Evolutionary conservation across 1,140 invertebrate genomes (phyloP).

Genomic region (Pteromalus puparum): DNA sequence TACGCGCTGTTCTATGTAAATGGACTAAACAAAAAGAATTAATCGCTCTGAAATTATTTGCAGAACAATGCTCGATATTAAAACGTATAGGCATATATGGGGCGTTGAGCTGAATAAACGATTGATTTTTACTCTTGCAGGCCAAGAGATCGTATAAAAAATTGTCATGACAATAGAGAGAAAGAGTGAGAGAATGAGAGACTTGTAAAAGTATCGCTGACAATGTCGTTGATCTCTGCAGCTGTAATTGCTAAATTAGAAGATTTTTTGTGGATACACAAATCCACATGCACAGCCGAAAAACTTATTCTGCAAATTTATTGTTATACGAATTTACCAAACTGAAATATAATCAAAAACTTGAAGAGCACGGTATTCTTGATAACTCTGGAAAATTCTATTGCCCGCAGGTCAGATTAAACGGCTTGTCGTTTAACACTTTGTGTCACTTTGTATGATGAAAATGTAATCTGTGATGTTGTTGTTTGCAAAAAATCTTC

Average conservation of each 20-base stretch:
- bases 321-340: too few relatives aligned
- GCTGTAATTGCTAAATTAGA: neutral
- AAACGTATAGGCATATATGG: neutral
- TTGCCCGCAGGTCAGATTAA: neutral
- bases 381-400: neutral
- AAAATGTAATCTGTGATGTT: neutral
- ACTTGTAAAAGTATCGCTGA: slow-evolving; percentile 29
- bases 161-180: slow-evolving; percentile 45
- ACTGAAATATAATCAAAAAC: neutral
- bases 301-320: too few relatives aligned
- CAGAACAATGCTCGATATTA: neutral
- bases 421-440: neutral
- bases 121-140: slow-evolving; percentile 62
- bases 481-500: slow-evolving; percentile 24
- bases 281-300: neutral
- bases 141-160: slow-evolving; percentile 59
- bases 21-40: slow-evolving; percentile 12
- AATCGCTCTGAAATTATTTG: slow-evolving; percentile 23
- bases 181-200: slow-evolving; percentile 31
- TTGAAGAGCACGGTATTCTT: neutral
- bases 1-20: slow-evolving; percentile 51
- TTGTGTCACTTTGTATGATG: neutral
- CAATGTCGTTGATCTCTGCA: slow-evolving; percentile 3
- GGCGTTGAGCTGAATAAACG: slow-evolving; percentile 8
- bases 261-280: slow-evolving; percentile 3